These are phyloP conservation scores for Cheilosia soror DNA, from an alignment of 2,888 invertebrate species.

Conservation along the genomic window DNA sequence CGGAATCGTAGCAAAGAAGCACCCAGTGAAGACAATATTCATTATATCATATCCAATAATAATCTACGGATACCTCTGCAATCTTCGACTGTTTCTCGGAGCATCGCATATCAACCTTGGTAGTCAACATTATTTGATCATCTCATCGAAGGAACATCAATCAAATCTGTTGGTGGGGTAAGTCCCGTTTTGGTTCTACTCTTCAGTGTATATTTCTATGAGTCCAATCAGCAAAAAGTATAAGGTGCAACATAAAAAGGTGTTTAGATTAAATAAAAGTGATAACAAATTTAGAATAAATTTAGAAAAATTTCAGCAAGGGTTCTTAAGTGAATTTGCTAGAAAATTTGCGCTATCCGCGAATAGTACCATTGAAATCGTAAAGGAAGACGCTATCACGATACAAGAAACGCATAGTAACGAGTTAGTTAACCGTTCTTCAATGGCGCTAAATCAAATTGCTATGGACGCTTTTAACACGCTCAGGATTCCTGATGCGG, in stretches of 20 bases:
- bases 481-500: constrained; percentile 63
- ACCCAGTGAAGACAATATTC: not conserved
- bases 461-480: constrained; percentile 24
- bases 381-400: not conserved
- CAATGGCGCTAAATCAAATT: not conserved
- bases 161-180: not conserved
- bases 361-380: not conserved
- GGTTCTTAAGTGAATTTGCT: not conserved
- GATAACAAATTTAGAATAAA: not conserved
- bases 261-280: not conserved
- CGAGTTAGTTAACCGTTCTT: not conserved
- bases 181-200: not conserved
- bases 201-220: not conserved
- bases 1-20: not conserved
- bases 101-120: not conserved
- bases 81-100: not conserved
- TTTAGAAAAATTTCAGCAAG: not conserved
- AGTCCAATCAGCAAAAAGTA: not conserved
- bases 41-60: not conserved
- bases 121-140: constrained; percentile 3
- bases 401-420: not conserved
- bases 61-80: not conserved
- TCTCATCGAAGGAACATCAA: not conserved
- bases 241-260: not conserved
- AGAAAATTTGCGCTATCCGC: not conserved